Evolutionary conservation across 1,140 invertebrate genomes (phyloP).

Genomic region (Littorina saxatilis): DNA sequence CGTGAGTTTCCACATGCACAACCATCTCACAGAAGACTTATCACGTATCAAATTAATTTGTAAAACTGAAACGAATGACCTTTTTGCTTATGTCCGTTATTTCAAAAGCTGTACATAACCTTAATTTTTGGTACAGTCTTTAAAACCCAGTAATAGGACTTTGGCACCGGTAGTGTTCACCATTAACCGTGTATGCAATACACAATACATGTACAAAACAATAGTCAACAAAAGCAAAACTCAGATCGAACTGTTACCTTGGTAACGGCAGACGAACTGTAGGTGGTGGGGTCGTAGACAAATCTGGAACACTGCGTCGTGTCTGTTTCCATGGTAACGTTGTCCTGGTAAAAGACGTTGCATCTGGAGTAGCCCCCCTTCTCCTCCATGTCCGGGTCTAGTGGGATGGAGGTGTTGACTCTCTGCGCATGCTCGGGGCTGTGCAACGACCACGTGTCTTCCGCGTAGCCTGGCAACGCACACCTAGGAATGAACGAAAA

Average conservation of each 20-base stretch:
- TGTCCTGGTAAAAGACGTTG: slow-evolving; percentile 19
- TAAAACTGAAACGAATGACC: too few relatives aligned
- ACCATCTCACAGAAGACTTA: too few relatives aligned
- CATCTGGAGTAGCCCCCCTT: slow-evolving; percentile 34
- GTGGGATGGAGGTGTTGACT: slow-evolving; percentile 37
- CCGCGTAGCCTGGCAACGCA: slow-evolving; percentile 24
- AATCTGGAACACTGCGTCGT: background rate
- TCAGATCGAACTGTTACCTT: slow-evolving; percentile 9
- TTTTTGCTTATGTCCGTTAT: too few relatives aligned
- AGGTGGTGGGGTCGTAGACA: slow-evolving; percentile 40
- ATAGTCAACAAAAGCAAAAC: too few relatives aligned
- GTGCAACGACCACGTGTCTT: slow-evolving; percentile 28
- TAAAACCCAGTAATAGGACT: background rate
- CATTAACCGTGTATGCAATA: too few relatives aligned
- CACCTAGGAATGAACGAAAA: slow-evolving; percentile 24
- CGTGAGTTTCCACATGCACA: too few relatives aligned
- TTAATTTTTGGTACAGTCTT: background rate
- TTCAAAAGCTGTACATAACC: too few relatives aligned
- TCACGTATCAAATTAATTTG: too few relatives aligned
- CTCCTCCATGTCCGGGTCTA: background rate
- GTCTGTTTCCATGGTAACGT: background rate
- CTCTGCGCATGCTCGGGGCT: slow-evolving; percentile 28
- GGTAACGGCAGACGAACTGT: slow-evolving; percentile 32
- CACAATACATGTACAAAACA: too few relatives aligned
- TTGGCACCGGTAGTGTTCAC: too few relatives aligned